Conservation (phyloP, 1,140 invertebrate genomes). For the Pseudomyrmex concolor region DNA sequence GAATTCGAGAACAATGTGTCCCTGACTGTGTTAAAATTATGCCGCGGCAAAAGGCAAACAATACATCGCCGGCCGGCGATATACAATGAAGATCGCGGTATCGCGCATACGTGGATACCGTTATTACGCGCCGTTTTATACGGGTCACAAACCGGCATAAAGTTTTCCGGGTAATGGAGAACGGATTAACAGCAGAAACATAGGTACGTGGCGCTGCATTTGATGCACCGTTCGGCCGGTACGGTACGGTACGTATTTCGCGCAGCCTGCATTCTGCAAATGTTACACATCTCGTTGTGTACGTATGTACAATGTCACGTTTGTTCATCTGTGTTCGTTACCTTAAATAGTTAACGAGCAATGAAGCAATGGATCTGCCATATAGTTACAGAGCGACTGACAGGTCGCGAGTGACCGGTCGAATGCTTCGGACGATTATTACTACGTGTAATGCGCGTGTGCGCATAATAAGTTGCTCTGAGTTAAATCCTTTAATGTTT, state of each 20-base stretch:
- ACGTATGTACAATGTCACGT: background rate
- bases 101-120: constrained; percentile 63
- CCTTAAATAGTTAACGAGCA: no score
- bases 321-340: constrained; percentile 4
- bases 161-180: constrained; percentile 64
- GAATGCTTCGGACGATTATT: no score
- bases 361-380: no score
- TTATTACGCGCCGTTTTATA: constrained; percentile 72
- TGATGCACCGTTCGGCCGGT: background rate
- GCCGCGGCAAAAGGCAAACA: constrained; percentile 28
- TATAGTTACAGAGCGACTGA: no score
- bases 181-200: constrained; percentile 59
- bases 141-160: constrained; percentile 71
- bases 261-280: constrained; percentile 8
- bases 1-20: constrained; percentile 22
- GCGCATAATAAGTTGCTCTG: no score
- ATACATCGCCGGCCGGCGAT: constrained; percentile 32
- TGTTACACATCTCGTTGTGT: constrained; percentile 13
- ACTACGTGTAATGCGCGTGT: no score
- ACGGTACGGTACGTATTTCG: background rate
- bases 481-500: no score
- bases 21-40: constrained; percentile 34
- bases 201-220: constrained; percentile 12
- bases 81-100: constrained; percentile 70
- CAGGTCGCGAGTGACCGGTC: no score